phyloP scores from a whole-genome alignment of 2,888 invertebrate species.

The Tetragnatha montana region DNA sequence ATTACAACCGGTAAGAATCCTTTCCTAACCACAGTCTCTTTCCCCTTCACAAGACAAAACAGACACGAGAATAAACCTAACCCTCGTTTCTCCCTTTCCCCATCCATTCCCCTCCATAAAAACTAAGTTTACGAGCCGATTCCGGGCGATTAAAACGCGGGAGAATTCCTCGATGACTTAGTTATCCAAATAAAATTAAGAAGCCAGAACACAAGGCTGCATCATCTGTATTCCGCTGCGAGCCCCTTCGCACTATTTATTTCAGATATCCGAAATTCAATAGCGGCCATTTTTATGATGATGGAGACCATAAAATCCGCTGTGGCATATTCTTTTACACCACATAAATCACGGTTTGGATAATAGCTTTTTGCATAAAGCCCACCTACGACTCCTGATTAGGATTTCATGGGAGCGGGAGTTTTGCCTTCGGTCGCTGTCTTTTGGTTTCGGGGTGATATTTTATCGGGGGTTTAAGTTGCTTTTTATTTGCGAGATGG shows the following conservation, averaged over 20 bases:
- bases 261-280: conserved; percentile 57
- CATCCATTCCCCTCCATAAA: no score
- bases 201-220: neutral
- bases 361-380: conserved; percentile 60
- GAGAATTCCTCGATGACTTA: neutral
- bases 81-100: no score
- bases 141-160: neutral
- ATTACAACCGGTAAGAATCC: no score
- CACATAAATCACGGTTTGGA: conserved; percentile 58
- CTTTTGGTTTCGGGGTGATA: conserved; percentile 25
- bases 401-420: conserved; percentile 45
- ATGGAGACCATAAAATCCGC: conserved; percentile 53
- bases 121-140: neutral
- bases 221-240: conserved; percentile 37
- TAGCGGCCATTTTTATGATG: conserved; percentile 50
- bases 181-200: neutral
- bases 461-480: conserved; percentile 44
- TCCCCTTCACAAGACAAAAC: no score
- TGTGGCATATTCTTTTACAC: conserved; percentile 50
- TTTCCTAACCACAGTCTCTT: no score
- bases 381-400: conserved; percentile 39
- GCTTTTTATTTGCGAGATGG: conserved; percentile 5
- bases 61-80: no score
- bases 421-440: conserved; percentile 21
- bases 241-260: conserved; percentile 39